Base-by-base conservation (phyloP, 2,113 vertebrate genomes). In the Catharus fuscescens region DNA sequence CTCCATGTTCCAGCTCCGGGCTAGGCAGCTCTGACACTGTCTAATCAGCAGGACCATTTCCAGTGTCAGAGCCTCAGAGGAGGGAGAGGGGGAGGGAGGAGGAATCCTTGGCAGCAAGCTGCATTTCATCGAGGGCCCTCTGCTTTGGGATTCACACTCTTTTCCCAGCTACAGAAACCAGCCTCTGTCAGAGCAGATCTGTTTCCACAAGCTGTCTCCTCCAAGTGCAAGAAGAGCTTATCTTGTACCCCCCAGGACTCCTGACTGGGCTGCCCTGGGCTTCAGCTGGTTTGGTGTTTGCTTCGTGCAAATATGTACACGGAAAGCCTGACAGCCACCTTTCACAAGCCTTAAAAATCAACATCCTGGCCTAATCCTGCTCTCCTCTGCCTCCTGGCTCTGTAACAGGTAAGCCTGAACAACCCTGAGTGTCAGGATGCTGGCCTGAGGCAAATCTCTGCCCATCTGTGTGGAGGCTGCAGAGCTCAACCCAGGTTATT, bases 21-120 rank as follows among this genome's bases (percentile, higher is more conserved):
- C 90, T 93, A 85, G 2, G 90, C 92, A 88, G 91, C 90, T 66
- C 82, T 95, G 89, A 91, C 90, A 5, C 81, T 88, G 82, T 70
- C 93, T 96, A 81, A 95, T 88, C 94, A 95, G 92, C 90, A 91
- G 92, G 90, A 94, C 83, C 91, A 65, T 86, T 94, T 86, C 91
- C 95, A 94, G 77, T 87, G 85, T 92, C 93, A 66, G 79, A 42
- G 71, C 61, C 90, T 94, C 5, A 1, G 93, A 89, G 80, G 53
- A 91, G 91, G 72, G 64, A 86, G 89, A 90, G 87, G 80, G 60
- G 69, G 80, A 93, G 71, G 95, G 88, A 93, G 82, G 78, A 94
- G 88, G 74, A 89, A 86, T 93, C 88, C 77, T 86, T 95, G 88
- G 96, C 94, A 93, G 82, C 38, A 47, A 72, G 38, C 82, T 86